phyloP scores from a whole-genome alignment of 2,113 vertebrate species.

The Callionymus lyra region DNA sequence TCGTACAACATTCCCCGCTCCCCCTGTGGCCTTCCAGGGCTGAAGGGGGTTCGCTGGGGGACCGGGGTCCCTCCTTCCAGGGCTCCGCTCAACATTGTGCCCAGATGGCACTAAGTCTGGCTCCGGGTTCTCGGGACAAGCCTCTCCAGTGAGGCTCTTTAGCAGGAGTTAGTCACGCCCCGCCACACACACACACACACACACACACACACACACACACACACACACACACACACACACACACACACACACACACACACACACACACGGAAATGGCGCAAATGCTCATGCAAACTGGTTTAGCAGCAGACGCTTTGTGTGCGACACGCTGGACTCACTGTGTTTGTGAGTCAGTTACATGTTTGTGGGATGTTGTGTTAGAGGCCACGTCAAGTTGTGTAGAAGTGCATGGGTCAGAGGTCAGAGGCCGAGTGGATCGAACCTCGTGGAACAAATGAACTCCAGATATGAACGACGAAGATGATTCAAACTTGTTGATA shows the following conservation, averaged over 20 bases:
- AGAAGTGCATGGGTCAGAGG: no score
- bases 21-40: conserved; percentile 31
- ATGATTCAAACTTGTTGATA: no score
- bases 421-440: no score
- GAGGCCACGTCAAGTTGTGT: background rate
- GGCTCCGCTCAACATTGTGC: conserved; percentile 43
- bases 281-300: conserved; percentile 31
- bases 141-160: conserved; percentile 50
- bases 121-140: conserved; percentile 42
- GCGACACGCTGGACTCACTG: conserved; percentile 15
- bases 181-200: conserved; percentile 37
- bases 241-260: conserved; percentile 46
- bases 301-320: conserved; percentile 15
- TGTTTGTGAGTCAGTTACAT: conserved; percentile 13
- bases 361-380: conserved; percentile 4
- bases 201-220: conserved; percentile 28
- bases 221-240: conserved; percentile 41
- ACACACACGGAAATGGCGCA: conserved; percentile 21
- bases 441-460: no score
- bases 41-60: conserved; percentile 2
- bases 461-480: no score
- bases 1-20: conserved; percentile 13
- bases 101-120: conserved; percentile 54
- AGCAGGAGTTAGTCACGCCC: conserved; percentile 54
- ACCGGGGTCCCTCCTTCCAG: conserved; percentile 40